Evolutionary conservation across 2,113 vertebrate genomes (phyloP), one percentile per base, ranked within the genome.

Genomic region (Marmota flaviventris): DNA sequence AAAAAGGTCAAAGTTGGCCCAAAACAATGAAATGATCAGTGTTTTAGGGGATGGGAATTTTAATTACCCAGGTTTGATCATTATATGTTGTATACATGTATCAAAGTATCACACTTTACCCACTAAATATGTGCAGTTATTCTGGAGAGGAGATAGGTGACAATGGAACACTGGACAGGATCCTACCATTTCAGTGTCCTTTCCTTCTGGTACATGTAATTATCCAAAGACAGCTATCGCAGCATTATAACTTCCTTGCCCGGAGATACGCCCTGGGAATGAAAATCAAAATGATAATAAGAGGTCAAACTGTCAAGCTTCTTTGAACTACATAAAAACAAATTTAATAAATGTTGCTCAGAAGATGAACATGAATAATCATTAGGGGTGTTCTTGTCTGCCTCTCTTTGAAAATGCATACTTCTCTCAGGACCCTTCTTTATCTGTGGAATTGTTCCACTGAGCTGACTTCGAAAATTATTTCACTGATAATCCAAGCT

Each of bases 401-500:
- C 16, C 39, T 89, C 69, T 93, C 67, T 97, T 56, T 86, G 42
- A 96, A 89, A 85, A 56, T 11, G 76, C 81, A 75, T 18, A 4
- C 37, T 88, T 76, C 22, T 53, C 37, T 42, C 18, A 45, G 48
- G 63, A 48, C 0, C 0, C 73, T 96, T 97, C 61, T 67, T 97
- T 94, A 69, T 93, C 73, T 93, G 18, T 70, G 93, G 65, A 72
- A 93, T 85, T 75, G 37, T 58, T 93, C 58, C 27, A 63, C 32
- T 29, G 10, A 56, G 73, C 29, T 85, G 61, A 75, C 37, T 88
- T 58, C 42, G 81, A 92, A 95, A 92, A 96, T 90, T 95, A 83
- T 86, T 87, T 96, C 93, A 72, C 94, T 94, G 93, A 67, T 69
- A 97, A 8, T 0, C 73, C 70, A 92, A 96, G 34, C n/a, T 45